Evolutionary conservation across 2,888 invertebrate genomes (phyloP), one percentile per base, ranked within the genome.

Genomic region (Eulithis testata): DNA sequence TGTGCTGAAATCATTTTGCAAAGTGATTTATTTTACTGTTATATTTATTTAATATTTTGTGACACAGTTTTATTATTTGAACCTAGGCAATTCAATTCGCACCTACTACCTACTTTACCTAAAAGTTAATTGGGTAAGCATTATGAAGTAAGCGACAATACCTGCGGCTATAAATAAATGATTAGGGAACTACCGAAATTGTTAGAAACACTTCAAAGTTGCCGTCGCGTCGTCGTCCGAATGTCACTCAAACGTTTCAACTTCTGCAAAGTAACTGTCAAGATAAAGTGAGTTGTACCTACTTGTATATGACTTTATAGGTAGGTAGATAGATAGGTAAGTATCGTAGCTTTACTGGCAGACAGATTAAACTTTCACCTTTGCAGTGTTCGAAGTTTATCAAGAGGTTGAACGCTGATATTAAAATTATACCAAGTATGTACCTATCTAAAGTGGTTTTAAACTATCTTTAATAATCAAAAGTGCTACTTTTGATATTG

Each of bases 291-390:
- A 45, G 52, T 45, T 45, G 67, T 66, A 71, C 55, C 57, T 70
- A 72, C 76, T 78, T 78, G 80, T 78, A 75, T 77, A 75, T 77
- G 69, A 40, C 40, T 49, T 43, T 7, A 45, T 27, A 53, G 47
- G 47, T 21, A 21, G 21, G 21, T 21, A 21, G 21, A 21, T 21
- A 21, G 21, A 21, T 21, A 21, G 21, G 21, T 21, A 21, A 1
- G 21, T 21, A 21, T 21, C 65, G 54, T 68, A 59, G 63, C 70
- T 76, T 74, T 73, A 83, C 73, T 76, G 80, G 77, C 80, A 75
- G 78, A 70, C 58, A 75, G 73, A 81, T 83, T 80, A 78, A 82
- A 79, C 74, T 78, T 79, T 76, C 71, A 75, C 59, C 68, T 71
- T 73, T 67, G 59, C 66, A 54, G 51, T 68, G 69, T 69, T 69